These are phyloP conservation scores for Bambusicola thoracicus DNA, from an alignment of 2,113 vertebrate genomes.

Conservation along the genomic window DNA sequence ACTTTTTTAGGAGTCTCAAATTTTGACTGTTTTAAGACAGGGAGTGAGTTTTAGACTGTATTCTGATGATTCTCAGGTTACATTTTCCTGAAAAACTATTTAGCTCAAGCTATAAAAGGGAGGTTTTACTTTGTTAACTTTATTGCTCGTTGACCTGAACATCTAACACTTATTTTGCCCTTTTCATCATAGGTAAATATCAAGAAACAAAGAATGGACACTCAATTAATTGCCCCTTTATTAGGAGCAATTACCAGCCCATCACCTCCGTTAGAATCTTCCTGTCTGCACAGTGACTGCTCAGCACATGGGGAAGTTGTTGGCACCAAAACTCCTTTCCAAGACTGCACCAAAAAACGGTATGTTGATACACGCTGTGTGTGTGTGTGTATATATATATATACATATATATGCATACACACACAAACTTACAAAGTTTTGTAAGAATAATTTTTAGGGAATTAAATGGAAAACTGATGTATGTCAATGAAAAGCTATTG, in stretches of 20 bases:
- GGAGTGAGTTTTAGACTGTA: fast-evolving
- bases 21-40: neutral
- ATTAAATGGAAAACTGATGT: neutral
- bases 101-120: neutral
- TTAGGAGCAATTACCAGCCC: constrained; percentile 33
- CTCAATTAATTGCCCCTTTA: constrained; percentile 42
- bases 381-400: neutral
- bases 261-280: neutral
- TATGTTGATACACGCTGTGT: neutral
- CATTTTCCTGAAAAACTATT: neutral
- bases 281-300: constrained; percentile 25
- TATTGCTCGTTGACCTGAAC: fast-evolving
- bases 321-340: neutral
- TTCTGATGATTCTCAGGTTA: fast-evolving
- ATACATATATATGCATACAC: too few relatives aligned
- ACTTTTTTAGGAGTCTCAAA: neutral
- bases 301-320: neutral
- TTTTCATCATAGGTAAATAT: neutral
- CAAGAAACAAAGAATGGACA: constrained; percentile 57
- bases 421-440: neutral
- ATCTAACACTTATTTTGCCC: fast-evolving
- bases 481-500: neutral
- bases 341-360: constrained; percentile 47
- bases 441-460: neutral
- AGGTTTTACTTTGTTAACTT: neutral